Evolutionary conservation across 2,113 vertebrate species (phyloP).

Genomic region (Clupea harengus): DNA sequence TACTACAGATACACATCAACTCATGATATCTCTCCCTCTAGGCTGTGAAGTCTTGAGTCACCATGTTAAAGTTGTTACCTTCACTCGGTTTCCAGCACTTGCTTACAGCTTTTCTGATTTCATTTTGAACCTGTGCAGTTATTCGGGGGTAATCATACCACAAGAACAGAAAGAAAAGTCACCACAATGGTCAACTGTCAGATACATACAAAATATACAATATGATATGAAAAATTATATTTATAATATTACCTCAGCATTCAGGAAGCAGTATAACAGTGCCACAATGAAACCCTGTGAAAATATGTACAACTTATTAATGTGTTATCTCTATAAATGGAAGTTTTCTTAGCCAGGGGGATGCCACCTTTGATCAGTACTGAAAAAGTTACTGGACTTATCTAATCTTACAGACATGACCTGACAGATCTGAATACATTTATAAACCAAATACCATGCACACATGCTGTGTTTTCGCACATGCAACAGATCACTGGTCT

Average conservation of each 20-base stretch:
- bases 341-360: background rate
- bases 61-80: slow-evolving; percentile 63
- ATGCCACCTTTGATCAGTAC: too few relatives aligned
- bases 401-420: too few relatives aligned
- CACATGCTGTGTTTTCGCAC: too few relatives aligned
- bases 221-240: background rate
- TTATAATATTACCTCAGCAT: slow-evolving; percentile 73
- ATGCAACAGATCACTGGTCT: too few relatives aligned
- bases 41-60: slow-evolving; percentile 58
- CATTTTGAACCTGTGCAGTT: slow-evolving; percentile 62
- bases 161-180: background rate
- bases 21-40: slow-evolving; percentile 37
- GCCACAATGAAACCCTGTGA: slow-evolving; percentile 80
- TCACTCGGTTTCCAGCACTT: slow-evolving; percentile 56
- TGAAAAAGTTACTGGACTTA: too few relatives aligned
- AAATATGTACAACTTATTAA: slow-evolving; percentile 22
- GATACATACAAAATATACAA: too few relatives aligned
- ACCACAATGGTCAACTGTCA: background rate
- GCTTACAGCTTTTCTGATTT: slow-evolving; percentile 62
- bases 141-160: background rate
- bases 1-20: too few relatives aligned
- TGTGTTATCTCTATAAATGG: background rate
- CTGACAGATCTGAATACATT: too few relatives aligned
- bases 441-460: too few relatives aligned
- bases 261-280: slow-evolving; percentile 82